A percentile compares a stretch with the other conserved stretches of the same genome.
phyloP scores from a whole-genome alignment of 2,113 vertebrate genomes.

The Eclectus roratus region DNA sequence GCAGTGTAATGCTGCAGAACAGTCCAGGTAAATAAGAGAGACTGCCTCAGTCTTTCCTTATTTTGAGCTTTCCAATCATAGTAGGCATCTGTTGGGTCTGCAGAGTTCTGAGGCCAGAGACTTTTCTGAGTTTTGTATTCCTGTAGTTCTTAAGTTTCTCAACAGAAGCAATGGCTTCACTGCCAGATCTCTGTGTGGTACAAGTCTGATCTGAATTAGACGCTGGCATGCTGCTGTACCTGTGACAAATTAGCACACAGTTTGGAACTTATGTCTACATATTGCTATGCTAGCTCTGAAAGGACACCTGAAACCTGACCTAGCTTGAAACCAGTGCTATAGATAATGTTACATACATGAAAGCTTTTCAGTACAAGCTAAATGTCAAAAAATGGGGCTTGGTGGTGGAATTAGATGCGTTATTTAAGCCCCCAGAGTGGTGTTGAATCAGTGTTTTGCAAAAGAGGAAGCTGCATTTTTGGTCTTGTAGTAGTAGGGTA shows the following conservation, averaged over 20 bases:
- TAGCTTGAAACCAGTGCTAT: background rate
- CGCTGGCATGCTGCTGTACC: background rate
- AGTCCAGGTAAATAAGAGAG: background rate
- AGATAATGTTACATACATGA: background rate
- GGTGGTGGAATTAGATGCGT: background rate
- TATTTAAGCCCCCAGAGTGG: background rate
- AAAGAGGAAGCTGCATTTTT: background rate
- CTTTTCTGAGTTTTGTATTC: background rate
- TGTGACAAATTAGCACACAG: background rate
- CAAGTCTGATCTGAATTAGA: background rate
- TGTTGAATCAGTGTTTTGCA: background rate
- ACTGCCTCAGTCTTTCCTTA: background rate
- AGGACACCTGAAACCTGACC: background rate
- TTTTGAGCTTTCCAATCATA: background rate
- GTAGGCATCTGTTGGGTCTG: background rate
- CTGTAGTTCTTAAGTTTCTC: background rate
- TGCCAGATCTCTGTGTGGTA: background rate
- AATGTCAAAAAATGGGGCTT: rapidly evolving
- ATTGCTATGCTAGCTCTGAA: background rate
- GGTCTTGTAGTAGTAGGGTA: background rate
- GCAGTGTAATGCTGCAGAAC: background rate
- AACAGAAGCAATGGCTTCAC: background rate
- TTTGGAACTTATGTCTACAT: background rate
- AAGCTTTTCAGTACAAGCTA: background rate
- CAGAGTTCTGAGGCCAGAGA: background rate